Evolutionary conservation across 2,797 vertebrate genomes (phyloP), one percentile per base, ranked within the genome.

Genomic region (Paramormyrops hopkinsi): DNA sequence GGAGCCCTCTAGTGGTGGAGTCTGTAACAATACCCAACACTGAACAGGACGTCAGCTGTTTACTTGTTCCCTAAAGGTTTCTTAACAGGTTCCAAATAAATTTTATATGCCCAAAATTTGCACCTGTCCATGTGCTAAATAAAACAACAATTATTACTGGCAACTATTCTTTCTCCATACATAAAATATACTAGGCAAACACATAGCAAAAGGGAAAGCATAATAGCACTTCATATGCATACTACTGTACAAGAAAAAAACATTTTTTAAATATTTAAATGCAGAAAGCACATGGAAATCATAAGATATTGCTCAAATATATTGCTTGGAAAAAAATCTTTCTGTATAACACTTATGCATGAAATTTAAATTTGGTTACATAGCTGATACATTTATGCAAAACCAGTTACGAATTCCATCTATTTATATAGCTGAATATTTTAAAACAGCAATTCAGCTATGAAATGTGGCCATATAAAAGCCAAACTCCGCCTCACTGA

Each of bases 311-410:
- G 65, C 25, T 69, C 65, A 69, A 33, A 69, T 69, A 29, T 69
- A 69, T 14, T 69, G 65, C 65, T 69, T 33, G 29, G 4, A 33
- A 37, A 65, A 69, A 29, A 69, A 37, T 69, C 65, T 69, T 69
- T 69, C 29, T 69, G 65, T 33, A 33, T 69, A 69, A 69, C 65
- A 69, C 65, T 69, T 69, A 12, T 69, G 65, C n/a, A 69, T 69
- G 65, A 69, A 69, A 69, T 69, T 33, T 69, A 69, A 69, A 69
- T 69, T 69, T 69, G 65, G 65, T 69, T 69, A 69, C 65, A 69
- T 69, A 69, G 25, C 65, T 69, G 65, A 69, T 14, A 69, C 65
- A 69, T 69, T 69, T 33, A 69, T 69, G 65, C 65, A 69, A 69
- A 69, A 37, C 65, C 6, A 69, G 65, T 69, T 69, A 33, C 11